Percentiles rank a stretch among this genome's conserved stretches.
Conservation (phyloP, 2,113 vertebrate species). For the Pelmatolapia mariae region DNA sequence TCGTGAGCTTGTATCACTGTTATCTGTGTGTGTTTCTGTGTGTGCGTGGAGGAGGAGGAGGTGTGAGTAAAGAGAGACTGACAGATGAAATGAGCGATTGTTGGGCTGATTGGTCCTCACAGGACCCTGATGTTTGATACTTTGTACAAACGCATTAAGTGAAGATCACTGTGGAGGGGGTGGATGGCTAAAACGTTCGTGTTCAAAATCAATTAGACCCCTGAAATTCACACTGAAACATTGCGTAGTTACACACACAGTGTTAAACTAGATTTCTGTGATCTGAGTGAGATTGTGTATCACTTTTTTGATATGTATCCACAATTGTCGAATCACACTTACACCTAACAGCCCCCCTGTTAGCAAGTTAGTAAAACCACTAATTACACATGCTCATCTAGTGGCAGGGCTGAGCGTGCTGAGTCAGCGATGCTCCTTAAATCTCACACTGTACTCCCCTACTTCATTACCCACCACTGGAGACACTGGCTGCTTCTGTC, state of each 20-base stretch:
- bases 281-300: neutral
- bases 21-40: conserved; percentile 5
- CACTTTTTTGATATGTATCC: neutral
- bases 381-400: neutral
- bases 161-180: neutral
- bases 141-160: neutral
- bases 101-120: conserved; percentile 22
- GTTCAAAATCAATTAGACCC: neutral
- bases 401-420: neutral
- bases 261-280: neutral
- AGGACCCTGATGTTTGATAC: conserved; percentile 18
- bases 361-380: neutral
- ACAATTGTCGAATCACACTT: neutral
- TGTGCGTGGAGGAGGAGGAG: neutral
- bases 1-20: conserved; percentile 37
- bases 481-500: neutral
- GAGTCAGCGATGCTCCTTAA: neutral
- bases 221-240: conserved; percentile 4
- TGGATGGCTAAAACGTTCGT: neutral
- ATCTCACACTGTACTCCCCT: neutral
- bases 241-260: neutral
- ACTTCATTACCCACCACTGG: neutral
- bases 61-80: neutral
- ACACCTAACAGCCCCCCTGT: neutral
- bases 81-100: conserved; percentile 29